These are phyloP conservation scores for Euwallacea fornicatus DNA, from an alignment of 1,140 invertebrate genomes.

Conservation along the genomic window DNA sequence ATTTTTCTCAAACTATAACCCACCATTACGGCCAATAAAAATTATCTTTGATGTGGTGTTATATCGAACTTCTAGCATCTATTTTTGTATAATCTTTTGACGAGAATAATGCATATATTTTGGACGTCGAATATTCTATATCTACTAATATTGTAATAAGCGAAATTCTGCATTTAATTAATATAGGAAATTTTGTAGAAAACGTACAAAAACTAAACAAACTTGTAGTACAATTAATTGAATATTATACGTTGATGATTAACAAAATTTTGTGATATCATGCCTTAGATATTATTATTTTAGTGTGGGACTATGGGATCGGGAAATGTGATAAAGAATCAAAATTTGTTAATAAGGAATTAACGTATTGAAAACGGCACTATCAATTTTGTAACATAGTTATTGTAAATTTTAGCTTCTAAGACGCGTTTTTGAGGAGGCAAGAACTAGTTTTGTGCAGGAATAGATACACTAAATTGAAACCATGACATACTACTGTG, in stretches of 20 bases:
- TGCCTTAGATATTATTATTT: slow-evolving; percentile 35
- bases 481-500: no score
- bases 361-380: slow-evolving; percentile 16
- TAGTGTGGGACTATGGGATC: slow-evolving; percentile 18
- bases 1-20: no score
- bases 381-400: slow-evolving; percentile 18
- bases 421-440: slow-evolving; percentile 12
- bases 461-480: background rate
- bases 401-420: slow-evolving; percentile 25
- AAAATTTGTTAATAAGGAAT: slow-evolving; percentile 34
- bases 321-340: slow-evolving; percentile 38
- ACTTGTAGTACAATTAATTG: background rate
- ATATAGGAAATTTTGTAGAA: background rate
- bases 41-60: no score
- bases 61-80: no score
- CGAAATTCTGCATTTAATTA: no score
- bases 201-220: slow-evolving; percentile 7
- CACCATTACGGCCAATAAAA: no score
- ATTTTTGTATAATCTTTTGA: background rate
- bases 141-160: background rate
- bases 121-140: background rate
- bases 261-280: slow-evolving; percentile 36
- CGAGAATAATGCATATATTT: background rate
- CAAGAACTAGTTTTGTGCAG: background rate
- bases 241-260: slow-evolving; percentile 4